Conservation (phyloP, 2,113 vertebrate genomes). For the Chlamydotis undulata region DNA sequence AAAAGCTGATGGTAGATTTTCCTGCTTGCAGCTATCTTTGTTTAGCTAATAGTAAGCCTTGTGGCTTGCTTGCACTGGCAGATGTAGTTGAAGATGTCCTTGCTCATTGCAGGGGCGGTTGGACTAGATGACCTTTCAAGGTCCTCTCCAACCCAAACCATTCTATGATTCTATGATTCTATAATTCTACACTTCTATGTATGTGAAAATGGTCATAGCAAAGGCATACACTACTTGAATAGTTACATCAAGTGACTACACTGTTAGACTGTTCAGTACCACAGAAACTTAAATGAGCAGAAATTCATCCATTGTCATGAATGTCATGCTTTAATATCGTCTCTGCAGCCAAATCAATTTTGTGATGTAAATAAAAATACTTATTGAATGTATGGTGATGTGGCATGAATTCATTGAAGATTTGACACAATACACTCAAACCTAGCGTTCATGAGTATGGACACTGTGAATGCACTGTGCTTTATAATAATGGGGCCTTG, state of each 20-base stretch:
- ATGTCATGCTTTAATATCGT: neutral
- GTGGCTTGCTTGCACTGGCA: neutral
- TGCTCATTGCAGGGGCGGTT: too few relatives aligned
- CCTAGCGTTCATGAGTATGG: neutral
- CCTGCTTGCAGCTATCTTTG: neutral
- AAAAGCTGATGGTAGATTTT: neutral
- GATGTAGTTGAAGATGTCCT: too few relatives aligned
- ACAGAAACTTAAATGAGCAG: neutral
- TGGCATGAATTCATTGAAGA: neutral
- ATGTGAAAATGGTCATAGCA: neutral
- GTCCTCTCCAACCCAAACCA: too few relatives aligned
- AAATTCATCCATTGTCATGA: neutral
- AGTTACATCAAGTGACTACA: neutral
- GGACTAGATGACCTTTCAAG: too few relatives aligned
- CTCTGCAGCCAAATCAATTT: neutral
- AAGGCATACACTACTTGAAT: neutral
- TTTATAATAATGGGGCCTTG: neutral
- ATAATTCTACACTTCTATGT: too few relatives aligned
- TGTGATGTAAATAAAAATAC: neutral
- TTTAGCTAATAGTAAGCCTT: neutral
- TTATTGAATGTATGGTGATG: neutral
- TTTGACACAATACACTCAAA: neutral
- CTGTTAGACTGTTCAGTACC: neutral
- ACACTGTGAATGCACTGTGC: neutral
- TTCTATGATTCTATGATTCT: too few relatives aligned